These are phyloP conservation scores for Hypselothyrea guttata DNA, from an alignment of 2,888 invertebrate species.

Conservation along the genomic window DNA sequence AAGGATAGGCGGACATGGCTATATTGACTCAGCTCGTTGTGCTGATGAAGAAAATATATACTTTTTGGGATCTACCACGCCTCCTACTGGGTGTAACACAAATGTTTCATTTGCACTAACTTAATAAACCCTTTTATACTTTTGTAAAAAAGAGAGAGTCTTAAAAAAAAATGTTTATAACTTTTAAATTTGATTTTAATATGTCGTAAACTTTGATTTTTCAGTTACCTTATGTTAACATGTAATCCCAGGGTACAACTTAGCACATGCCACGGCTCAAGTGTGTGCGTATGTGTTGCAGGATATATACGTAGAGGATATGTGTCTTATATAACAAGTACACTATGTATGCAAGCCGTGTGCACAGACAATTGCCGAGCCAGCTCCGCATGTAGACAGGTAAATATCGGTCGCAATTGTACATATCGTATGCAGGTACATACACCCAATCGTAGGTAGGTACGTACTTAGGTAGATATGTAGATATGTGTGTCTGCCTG, in stretches of 20 bases:
- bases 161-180: no score
- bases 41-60: no score
- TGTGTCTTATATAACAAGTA: conserved; percentile 36
- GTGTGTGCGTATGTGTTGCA: background rate
- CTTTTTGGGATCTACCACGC: no score
- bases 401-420: conserved; percentile 42
- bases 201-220: no score
- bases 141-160: no score
- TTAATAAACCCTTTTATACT: no score
- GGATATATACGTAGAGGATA: conserved; percentile 12
- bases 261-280: background rate
- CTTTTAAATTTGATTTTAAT: no score
- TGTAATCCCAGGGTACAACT: conserved; percentile 17
- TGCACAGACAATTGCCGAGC: conserved; percentile 36
- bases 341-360: conserved; percentile 17
- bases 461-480: background rate
- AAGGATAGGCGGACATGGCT: no score
- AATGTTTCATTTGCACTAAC: no score
- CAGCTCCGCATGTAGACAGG: conserved; percentile 23
- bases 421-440: background rate
- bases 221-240: background rate
- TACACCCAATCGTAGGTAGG: no score
- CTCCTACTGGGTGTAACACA: no score
- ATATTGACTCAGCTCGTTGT: no score
- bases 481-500: background rate